Conservation (phyloP, 2,888 invertebrate species). For the Drosophila maculinotata region DNA sequence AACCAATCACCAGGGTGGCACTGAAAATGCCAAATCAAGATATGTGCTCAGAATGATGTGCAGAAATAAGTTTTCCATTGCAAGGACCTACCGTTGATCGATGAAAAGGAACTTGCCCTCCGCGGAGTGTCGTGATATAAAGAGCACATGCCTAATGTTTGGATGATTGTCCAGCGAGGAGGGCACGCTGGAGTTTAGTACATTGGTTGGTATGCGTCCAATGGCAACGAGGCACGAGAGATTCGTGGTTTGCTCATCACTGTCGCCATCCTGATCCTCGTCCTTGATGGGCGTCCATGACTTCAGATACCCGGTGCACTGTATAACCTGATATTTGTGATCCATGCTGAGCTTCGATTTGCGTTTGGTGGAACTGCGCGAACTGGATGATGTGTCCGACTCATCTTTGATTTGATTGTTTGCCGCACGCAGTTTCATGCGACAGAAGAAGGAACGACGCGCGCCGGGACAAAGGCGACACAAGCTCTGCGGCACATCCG, state of each 20-base stretch:
- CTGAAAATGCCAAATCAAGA: constrained; percentile 85
- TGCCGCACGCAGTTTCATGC: constrained; percentile 92
- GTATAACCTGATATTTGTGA: constrained; percentile 94
- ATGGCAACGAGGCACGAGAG: constrained; percentile 95
- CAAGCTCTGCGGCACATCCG: constrained; percentile 91
- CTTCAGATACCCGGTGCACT: constrained; percentile 96
- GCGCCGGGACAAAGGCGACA: constrained; percentile 94
- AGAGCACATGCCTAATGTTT: constrained; percentile 89
- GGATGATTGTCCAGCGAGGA: constrained; percentile 85
- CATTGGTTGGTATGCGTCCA: constrained; percentile 89
- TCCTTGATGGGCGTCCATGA: constrained; percentile 94
- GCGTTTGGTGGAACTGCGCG: constrained; percentile 87
- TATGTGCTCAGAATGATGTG: background rate
- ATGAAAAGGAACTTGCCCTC: constrained; percentile 97
- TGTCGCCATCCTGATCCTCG: constrained; percentile 89
- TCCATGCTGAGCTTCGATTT: constrained; percentile 88
- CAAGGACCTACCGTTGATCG: constrained; percentile 90
- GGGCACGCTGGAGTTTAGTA: constrained; percentile 86
- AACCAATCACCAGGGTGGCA: constrained; percentile 94
- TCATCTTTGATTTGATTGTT: constrained; percentile 90
- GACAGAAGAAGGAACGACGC: constrained; percentile 95
- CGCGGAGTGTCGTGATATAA: constrained; percentile 93
- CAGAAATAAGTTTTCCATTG: background rate
- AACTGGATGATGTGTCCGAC: constrained; percentile 84
- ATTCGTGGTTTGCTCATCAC: constrained; percentile 87